Conservation (phyloP, 2,797 vertebrate species). For the Rachycentron canadum region DNA sequence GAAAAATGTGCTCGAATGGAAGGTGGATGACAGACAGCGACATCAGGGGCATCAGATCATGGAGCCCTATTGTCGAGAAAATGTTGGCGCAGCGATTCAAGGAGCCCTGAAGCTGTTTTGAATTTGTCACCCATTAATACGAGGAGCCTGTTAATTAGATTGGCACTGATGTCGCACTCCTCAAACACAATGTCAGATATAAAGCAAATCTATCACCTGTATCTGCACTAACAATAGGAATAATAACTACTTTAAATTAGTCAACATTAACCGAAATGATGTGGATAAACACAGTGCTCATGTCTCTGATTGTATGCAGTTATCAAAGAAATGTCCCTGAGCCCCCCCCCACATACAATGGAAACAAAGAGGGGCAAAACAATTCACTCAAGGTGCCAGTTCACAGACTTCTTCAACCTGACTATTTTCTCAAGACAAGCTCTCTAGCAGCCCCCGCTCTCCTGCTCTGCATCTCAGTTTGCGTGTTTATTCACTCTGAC, state of each 20-base stretch:
- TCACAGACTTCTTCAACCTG: constrained; percentile 9
- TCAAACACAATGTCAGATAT: not conserved
- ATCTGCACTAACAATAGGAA: not conserved
- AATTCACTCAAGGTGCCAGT: constrained; percentile 11
- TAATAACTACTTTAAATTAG: not conserved
- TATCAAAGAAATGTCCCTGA: constrained; percentile 5
- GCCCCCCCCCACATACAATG: not conserved
- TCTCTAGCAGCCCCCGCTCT: not conserved
- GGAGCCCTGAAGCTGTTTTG: not conserved
- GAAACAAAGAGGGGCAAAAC: constrained; percentile 10
- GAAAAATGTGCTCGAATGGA: no score
- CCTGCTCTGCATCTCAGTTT: not conserved
- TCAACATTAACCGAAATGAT: no score
- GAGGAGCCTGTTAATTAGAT: not conserved
- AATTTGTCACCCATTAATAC: not conserved
- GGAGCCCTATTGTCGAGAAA: not conserved
- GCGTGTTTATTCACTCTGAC: not conserved
- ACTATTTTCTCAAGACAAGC: constrained; percentile 30
- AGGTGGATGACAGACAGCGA: no score
- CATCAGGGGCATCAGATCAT: no score
- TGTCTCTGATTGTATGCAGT: not conserved
- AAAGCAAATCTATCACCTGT: not conserved
- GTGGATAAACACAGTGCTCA: no score
- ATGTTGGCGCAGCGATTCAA: no score
- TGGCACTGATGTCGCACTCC: not conserved